Base-by-base conservation (phyloP, 1,140 invertebrate genomes). In the Cydia pomonella region DNA sequence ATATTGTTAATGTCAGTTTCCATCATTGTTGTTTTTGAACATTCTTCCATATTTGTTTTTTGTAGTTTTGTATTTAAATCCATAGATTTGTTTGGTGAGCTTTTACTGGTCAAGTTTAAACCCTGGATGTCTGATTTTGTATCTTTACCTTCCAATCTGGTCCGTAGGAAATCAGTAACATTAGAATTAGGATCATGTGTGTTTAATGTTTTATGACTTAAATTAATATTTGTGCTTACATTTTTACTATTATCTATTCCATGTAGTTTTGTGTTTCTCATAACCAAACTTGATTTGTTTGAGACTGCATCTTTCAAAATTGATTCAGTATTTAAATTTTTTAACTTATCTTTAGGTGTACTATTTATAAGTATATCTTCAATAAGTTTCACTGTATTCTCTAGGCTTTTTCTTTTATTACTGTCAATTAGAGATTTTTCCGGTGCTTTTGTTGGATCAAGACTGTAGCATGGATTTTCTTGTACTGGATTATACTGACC, bases 341-440 rank as follows among this genome's bases (percentile, higher is more conserved):
- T 86, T n/a, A 38, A 66, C 3, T 33, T 66, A 16, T 64, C 63
- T 66, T 33, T 69, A 69, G 64, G 29, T 5, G 83, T 80, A 4
- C 84, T 80, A 74, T 82, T 86, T 33, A 84, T 86, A n/a, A 91
- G 75, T 47, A 91, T 91, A 33, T 89, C 87, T 77, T 92, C 90
- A 73, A 92, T 89, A 75, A 91, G 80, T 76, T 85, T 87, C 0
- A 92, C 85, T 25, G 90, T 91, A 50, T 90, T 91, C 64, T 90
- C 90, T 59, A 92, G 80, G 62, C 87, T 92, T 73, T 87, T 83
- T 59, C 87, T 77, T 72, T 83, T 82, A 10, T 79, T 82, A 18
- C 82, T 82, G 16, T 87, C 81, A 53, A 83, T 69, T 27, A 73
- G 21, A 23, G 74, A 38, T 73, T 74, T 76, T 44, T 80, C 79